Evolutionary conservation across 2,797 vertebrate species (phyloP).

Genomic region (Hafferia zeledoni): DNA sequence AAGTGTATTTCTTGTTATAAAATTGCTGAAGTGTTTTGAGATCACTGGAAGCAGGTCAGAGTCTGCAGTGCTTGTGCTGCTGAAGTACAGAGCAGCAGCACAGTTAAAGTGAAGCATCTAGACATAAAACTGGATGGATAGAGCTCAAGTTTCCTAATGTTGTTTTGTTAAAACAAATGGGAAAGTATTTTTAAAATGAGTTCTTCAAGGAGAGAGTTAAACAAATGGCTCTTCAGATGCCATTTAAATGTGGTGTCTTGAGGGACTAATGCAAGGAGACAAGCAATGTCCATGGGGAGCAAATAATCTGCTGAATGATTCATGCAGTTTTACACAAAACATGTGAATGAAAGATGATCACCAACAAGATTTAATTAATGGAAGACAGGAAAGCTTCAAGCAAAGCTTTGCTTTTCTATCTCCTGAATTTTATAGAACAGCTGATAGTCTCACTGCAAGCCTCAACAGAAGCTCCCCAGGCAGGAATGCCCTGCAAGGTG

Average conservation of each 20-base stretch:
- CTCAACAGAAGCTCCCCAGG: not conserved
- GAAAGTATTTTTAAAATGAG: not conserved
- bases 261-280: constrained; percentile 21
- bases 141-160: not conserved
- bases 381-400: not conserved
- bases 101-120: not conserved
- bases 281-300: not conserved
- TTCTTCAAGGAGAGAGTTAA: constrained; percentile 11
- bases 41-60: not conserved
- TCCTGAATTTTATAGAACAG: not conserved
- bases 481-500: not conserved
- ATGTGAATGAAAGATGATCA: not conserved
- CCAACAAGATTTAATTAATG: not conserved
- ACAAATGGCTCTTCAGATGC: constrained; percentile 12
- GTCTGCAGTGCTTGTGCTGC: not conserved
- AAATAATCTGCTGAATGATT: constrained; percentile 23
- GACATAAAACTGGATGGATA: not conserved
- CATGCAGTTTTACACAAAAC: not conserved
- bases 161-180: constrained; percentile 24
- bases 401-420: not conserved
- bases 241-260: constrained; percentile 20
- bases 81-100: not conserved
- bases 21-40: not conserved
- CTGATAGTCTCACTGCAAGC: not conserved
- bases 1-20: not conserved